Conservation (phyloP, 2,113 vertebrate genomes). For the Anarhynchus alexandrinus region DNA sequence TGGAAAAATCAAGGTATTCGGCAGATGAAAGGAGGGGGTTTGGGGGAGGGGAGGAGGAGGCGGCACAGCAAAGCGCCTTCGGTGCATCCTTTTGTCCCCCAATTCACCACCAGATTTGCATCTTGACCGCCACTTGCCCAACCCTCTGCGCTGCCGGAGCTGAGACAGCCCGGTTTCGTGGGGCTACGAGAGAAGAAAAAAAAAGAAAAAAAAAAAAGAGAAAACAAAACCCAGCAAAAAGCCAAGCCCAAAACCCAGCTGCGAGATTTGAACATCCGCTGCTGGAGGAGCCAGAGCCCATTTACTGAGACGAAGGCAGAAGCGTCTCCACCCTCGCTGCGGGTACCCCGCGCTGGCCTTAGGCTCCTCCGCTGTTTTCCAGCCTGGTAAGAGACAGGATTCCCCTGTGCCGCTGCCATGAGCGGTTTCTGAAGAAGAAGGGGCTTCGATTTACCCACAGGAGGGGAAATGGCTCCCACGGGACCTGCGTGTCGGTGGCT, state of each 20-base stretch:
- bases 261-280: background rate
- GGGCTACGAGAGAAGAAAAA: background rate
- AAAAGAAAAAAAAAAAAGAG: background rate
- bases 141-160: background rate
- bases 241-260: slow-evolving; percentile 19
- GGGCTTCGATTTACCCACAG: background rate
- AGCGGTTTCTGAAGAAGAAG: background rate
- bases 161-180: background rate
- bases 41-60: background rate
- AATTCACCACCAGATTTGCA: background rate
- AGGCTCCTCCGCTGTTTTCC: background rate
- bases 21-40: background rate
- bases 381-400: background rate
- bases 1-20: background rate
- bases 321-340: background rate
- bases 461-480: background rate
- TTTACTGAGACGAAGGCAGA: background rate
- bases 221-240: slow-evolving; percentile 22
- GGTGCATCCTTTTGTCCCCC: background rate
- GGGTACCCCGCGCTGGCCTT: background rate
- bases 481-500: fast-evolving
- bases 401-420: background rate
- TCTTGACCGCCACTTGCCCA: background rate
- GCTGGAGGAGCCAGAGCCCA: slow-evolving; percentile 6
- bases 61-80: background rate